phyloP scores from a whole-genome alignment of 2,797 vertebrate genomes.

The Gallinago solitaria region DNA sequence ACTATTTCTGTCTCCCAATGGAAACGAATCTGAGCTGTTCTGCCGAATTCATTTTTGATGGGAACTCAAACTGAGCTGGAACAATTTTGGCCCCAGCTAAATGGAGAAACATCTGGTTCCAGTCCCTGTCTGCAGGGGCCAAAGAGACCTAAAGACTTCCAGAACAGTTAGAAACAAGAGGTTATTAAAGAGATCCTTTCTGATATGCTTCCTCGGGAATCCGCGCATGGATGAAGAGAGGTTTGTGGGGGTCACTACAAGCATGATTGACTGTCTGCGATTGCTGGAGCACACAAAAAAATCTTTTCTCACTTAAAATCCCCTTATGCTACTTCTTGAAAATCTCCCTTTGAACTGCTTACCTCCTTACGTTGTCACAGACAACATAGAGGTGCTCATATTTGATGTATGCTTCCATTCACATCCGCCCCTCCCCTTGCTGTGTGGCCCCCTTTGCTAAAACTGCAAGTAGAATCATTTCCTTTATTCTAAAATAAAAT shows the following conservation, averaged over 20 bases:
- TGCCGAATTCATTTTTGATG: background rate
- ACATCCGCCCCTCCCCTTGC: background rate
- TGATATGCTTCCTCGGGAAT: background rate
- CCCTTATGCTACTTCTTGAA: background rate
- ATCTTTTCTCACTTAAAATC: background rate
- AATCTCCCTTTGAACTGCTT: background rate
- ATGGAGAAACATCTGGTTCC: slow-evolving; percentile 20
- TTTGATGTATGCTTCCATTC: background rate
- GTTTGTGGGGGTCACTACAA: background rate
- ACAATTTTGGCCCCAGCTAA: background rate
- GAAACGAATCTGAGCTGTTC: background rate
- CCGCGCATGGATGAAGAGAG: background rate
- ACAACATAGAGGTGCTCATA: background rate
- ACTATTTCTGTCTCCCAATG: background rate
- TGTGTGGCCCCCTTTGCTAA: background rate
- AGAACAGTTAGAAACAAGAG: background rate
- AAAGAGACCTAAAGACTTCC: slow-evolving; percentile 6
- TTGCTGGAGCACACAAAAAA: background rate
- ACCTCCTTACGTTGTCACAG: background rate
- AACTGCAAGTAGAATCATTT: slow-evolving; percentile 56
- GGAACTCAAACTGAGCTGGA: slow-evolving; percentile 7
- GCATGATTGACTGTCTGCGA: background rate
- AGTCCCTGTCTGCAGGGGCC: background rate
- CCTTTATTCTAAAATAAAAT: slow-evolving; percentile 55
- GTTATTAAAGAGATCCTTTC: background rate